phyloP scores from a whole-genome alignment of 1,140 invertebrate species.

The Orius insidiosus region DNA sequence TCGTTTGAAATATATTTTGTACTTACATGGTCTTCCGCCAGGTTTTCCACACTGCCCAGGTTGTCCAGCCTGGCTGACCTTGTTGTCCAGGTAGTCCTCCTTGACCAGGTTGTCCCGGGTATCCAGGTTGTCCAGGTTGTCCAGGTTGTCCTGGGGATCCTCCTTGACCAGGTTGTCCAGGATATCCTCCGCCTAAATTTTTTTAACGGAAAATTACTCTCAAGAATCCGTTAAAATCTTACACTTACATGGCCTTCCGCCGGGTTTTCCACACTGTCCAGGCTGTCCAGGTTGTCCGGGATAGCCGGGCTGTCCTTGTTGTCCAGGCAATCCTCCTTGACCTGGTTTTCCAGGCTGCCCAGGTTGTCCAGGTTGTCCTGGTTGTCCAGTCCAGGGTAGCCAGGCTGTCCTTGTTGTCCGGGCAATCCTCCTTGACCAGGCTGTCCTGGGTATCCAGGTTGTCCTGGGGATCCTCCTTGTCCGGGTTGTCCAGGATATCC shows the following conservation, averaged over 20 bases:
- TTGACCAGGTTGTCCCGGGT: slow-evolving; percentile 18
- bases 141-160: slow-evolving; percentile 14
- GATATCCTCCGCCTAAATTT: no score
- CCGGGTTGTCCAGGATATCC: slow-evolving; percentile 16
- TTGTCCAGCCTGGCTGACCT: slow-evolving; percentile 13
- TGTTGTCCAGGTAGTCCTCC: slow-evolving; percentile 9
- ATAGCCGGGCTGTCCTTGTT: slow-evolving; percentile 9
- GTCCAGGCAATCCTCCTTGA: slow-evolving; percentile 15
- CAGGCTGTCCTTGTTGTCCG: no score
- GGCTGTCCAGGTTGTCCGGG: slow-evolving; percentile 19
- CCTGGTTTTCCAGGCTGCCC: slow-evolving; percentile 14
- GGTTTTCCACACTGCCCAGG: slow-evolving; percentile 15
- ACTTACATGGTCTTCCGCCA: slow-evolving; percentile 6
- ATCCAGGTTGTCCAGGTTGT: background rate
- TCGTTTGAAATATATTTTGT: no score
- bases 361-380: slow-evolving; percentile 5
- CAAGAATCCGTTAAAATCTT: no score
- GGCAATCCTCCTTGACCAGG: slow-evolving; percentile 18
- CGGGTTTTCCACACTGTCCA: slow-evolving; percentile 14
- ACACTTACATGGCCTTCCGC: no score
- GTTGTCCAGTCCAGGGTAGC: no score
- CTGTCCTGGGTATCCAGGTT: slow-evolving; percentile 11
- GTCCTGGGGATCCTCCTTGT: slow-evolving; percentile 1
- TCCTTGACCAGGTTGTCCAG: slow-evolving; percentile 19
- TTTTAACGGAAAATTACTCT: no score